These are phyloP conservation scores for Thermophis baileyi DNA, from an alignment of 2,113 vertebrate species.

Conservation along the genomic window DNA sequence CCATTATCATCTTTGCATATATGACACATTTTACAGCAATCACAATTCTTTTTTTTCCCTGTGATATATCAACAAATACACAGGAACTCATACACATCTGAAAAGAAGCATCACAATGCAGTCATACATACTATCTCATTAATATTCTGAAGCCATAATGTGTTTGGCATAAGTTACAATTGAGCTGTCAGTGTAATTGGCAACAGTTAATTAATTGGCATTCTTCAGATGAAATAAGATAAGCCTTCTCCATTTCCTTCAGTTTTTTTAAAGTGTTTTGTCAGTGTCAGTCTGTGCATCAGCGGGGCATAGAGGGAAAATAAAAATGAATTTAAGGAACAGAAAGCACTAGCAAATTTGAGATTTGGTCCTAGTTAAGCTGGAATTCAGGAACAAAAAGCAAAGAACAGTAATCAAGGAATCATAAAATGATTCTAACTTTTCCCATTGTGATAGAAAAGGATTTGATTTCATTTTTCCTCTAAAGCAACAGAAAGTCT, in stretches of 20 bases:
- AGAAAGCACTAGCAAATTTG: not conserved
- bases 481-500: not conserved
- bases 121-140: not conserved
- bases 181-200: not conserved
- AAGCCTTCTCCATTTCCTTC: not conserved
- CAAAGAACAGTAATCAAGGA: not conserved
- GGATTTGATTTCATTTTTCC: not conserved
- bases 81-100: not conserved
- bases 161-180: not conserved
- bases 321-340: not conserved
- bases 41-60: not conserved
- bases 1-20: not conserved
- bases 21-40: not conserved
- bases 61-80: not conserved
- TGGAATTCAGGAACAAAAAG: not conserved
- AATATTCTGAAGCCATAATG: not conserved
- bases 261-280: not conserved
- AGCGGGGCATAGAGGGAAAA: not conserved
- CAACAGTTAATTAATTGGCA: not conserved
- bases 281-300: not conserved
- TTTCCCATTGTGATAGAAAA: not conserved
- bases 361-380: not conserved
- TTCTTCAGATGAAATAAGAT: not conserved
- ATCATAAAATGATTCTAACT: not conserved
- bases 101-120: not conserved